Base-by-base conservation (phyloP, 2,113 vertebrate genomes). In the Gobiocypris rarus region DNA sequence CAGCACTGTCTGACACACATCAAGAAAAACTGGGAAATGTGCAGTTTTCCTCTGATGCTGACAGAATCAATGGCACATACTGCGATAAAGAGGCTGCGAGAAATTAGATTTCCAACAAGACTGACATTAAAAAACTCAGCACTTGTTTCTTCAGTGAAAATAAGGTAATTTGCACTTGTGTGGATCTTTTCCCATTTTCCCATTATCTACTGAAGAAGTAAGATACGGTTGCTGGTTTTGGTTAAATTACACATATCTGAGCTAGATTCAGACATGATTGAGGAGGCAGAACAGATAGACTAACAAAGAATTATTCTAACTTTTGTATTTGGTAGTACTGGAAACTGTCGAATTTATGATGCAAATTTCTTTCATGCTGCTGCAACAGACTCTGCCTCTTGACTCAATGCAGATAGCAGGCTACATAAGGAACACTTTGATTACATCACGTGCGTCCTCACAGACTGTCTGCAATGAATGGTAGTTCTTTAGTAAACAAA, bases 401-500 rank as follows among this genome's bases (percentile, higher is more conserved):
- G 38, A 22, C 10, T 71, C 69, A 24, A 14, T 71, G 38, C 69
- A 71, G 69, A 43, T 22, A 45, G 22, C 45, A 14, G 3, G 11
- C 38, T n/a, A 70, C 38, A 70, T n/a, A 43, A n/a, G 38, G 67
- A 24, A 52, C 43, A 75, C 43, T 75, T 75, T 75, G 45, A 50
- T 75, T 75, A 19, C 26, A 75, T 48, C 73, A 22, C 26, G 6
- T 75, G 17, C 0, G 7, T 75, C 73, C 52, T 24, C 15, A 52
- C 3, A 75, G 71, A 52, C 45, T 70, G 71, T 5, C 71, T 75
- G 45, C 15, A 52, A 31, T 31, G 26, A 75, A 52, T 52, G 26
- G 3, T 48, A 75, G 73, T 75, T 75, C 13, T 75, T 75, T 75
- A 31, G 24, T 48, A 75, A 14, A 75, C 15, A 75, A 75, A 75